These are phyloP conservation scores for Hylyphantes graminicola DNA, from an alignment of 1,140 invertebrate genomes.

Conservation along the genomic window DNA sequence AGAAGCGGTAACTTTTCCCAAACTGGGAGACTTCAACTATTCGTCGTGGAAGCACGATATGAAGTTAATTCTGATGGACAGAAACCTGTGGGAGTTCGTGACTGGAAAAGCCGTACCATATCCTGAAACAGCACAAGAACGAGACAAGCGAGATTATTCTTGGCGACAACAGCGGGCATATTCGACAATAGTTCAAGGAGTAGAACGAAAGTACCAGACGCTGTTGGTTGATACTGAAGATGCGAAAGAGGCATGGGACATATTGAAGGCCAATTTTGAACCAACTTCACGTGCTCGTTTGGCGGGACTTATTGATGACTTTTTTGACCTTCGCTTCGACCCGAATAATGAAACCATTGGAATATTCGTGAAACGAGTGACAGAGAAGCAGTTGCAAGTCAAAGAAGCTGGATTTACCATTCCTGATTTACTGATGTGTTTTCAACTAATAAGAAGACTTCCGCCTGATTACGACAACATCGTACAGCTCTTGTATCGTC, in stretches of 20 bases:
- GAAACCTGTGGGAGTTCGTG: not conserved
- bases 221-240: not conserved
- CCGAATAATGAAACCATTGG: not conserved
- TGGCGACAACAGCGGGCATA: not conserved
- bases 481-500: no score
- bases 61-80: no score
- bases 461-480: no score
- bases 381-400: slow-evolving; percentile 4
- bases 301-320: not conserved
- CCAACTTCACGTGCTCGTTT: slow-evolving; percentile 1
- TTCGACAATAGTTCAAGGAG: not conserved
- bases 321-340: not conserved
- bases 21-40: no score
- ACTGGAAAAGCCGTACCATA: not conserved
- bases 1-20: no score
- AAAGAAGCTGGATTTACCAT: not conserved
- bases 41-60: no score
- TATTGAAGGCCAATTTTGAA: slow-evolving; percentile 20
- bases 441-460: not conserved
- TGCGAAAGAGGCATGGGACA: slow-evolving; percentile 11
- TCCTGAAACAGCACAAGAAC: not conserved
- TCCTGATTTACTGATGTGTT: not conserved
- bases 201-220: not conserved
- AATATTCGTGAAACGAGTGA: not conserved
- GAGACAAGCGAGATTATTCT: not conserved